These are phyloP conservation scores for Alauda arvensis DNA, from an alignment of 2,797 vertebrate genomes.

Conservation along the genomic window DNA sequence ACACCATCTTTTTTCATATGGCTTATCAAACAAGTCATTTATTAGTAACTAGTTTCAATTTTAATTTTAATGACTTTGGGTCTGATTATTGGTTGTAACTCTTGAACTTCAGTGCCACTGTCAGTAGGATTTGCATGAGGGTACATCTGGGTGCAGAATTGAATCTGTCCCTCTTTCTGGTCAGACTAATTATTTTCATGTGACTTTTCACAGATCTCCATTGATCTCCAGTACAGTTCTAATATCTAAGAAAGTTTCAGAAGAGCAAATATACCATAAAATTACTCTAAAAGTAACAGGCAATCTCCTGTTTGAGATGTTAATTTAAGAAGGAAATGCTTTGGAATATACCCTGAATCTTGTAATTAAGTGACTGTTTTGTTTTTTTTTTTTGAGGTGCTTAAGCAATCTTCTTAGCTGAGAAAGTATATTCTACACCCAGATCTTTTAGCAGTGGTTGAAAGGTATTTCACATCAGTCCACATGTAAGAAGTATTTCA, in stretches of 20 bases:
- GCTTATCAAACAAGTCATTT: constrained; percentile 45
- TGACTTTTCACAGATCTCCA: background rate
- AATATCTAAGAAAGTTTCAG: background rate
- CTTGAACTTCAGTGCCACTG: background rate
- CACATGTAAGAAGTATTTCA: constrained; percentile 36
- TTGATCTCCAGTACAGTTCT: background rate
- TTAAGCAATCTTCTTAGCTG: background rate
- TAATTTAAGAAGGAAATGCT: constrained; percentile 12
- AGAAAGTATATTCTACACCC: constrained; percentile 6
- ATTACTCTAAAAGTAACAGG: background rate
- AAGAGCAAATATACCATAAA: background rate
- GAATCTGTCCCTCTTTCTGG: background rate
- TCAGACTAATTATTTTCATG: background rate
- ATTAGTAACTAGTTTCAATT: constrained; percentile 27
- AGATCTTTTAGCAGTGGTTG: constrained; percentile 5
- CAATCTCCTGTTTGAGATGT: background rate
- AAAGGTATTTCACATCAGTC: constrained; percentile 36
- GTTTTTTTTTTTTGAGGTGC: background rate
- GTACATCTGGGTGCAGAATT: background rate
- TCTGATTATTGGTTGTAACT: background rate
- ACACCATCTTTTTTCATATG: constrained; percentile 44
- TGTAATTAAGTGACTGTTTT: background rate
- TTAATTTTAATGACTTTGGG: background rate
- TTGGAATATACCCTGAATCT: constrained; percentile 32
- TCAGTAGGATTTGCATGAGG: background rate